Evolutionary conservation across 2,888 invertebrate species (phyloP), one percentile per base, ranked within the genome.

Genomic region (Heteropelma amictum): DNA sequence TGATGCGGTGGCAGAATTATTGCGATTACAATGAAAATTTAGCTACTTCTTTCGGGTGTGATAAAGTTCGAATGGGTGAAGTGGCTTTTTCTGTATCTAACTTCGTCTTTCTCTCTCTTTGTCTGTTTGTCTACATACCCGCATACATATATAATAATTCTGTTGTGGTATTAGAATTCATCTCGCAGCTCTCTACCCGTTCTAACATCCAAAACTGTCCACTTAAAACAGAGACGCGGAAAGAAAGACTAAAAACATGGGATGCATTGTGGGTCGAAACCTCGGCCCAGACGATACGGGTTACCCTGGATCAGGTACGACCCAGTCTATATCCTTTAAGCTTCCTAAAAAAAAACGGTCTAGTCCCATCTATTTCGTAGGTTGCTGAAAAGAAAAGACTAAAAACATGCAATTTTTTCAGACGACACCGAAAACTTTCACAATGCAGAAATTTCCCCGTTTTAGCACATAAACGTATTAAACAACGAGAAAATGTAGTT

Each of bases 281-380:
- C 86, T 87, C 85, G 87, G 87, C 87, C 86, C 87, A 86, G 86
- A 87, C 87, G 86, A 87, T 87, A 87, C 87, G 81, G 87, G 87
- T 86, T 86, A 87, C 85, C 87, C 87, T 87, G 87, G 87, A 87
- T 86, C 87, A 87, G 87, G 87, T 87, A 87, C 86, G 87, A 87
- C 86, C 87, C 87, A 87, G 85, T 84, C 82, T 84, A 84, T 86
- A 86, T 86, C 86, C 86, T 84, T 84, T 84, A 84, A 82, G 84
- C 82, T 83, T 84, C 77, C 85, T 64, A 40, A 40, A 60, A 51
- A 30, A 60, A 45, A 38, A 58, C 8, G n/a, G n/a, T n/a, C n/a
- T n/a, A n/a, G n/a, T n/a, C 35, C 61, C 75, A 35, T 38, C 26
- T 47, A 53, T 63, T 75, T 83, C 82, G 83, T 85, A 84, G 85